A percentile compares a stretch with the other conserved stretches of the same genome.
phyloP scores from a whole-genome alignment of 2,113 vertebrate genomes.

The Condylura cristata region DNA sequence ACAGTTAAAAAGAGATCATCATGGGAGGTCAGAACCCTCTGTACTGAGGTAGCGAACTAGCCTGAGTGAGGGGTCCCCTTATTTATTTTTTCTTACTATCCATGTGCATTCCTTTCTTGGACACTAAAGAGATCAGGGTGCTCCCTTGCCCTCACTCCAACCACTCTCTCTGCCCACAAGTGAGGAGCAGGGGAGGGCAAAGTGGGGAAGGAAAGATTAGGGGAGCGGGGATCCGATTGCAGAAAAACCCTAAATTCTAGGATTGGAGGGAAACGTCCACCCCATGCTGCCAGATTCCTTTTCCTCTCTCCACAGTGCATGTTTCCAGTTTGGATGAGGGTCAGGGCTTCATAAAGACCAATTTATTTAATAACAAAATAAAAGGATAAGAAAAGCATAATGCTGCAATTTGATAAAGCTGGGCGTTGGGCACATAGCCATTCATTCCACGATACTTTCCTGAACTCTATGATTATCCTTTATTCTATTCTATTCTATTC shows the following conservation, averaged over 20 bases:
- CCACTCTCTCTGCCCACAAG: background rate
- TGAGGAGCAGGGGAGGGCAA: background rate
- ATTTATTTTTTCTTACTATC: background rate
- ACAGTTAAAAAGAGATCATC: background rate
- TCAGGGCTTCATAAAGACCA: background rate
- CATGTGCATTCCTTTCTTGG: background rate
- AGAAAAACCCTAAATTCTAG: background rate
- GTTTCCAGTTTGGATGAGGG: background rate
- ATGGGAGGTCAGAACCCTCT: rapidly evolving
- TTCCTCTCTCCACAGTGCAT: background rate
- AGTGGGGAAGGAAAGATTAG: background rate
- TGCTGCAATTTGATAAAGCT: background rate
- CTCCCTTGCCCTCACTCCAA: background rate
- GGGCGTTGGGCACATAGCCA: background rate
- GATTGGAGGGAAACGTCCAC: background rate
- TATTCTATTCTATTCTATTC: too few species aligned
- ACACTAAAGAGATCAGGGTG: background rate
- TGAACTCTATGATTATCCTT: background rate
- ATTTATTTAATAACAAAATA: background rate
- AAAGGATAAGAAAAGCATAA: background rate
- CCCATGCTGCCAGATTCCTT: background rate
- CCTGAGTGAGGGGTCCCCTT: background rate
- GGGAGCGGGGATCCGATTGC: rapidly evolving
- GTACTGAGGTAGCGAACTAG: background rate
- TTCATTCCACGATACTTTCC: background rate